These are phyloP conservation scores for Ahaetulla prasina DNA, from an alignment of 2,113 vertebrate species.

Conservation along the genomic window DNA sequence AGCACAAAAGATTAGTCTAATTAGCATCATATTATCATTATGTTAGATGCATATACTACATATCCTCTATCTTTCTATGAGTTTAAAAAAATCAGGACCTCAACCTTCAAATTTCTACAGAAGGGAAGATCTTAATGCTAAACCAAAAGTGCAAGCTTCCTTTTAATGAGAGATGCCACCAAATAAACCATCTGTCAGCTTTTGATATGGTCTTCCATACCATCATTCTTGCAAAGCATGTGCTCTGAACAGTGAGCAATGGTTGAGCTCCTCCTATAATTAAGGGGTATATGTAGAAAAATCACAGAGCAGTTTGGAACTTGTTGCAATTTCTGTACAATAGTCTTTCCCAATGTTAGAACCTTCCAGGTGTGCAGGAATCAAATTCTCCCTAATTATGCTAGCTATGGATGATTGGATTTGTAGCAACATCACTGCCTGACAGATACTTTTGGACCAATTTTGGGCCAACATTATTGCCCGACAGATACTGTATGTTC, in stretches of 20 bases:
- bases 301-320: background rate
- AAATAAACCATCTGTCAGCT: too few relatives aligned
- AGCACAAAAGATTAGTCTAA: background rate
- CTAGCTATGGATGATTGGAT: background rate
- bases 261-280: background rate
- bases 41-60: background rate
- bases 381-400: background rate
- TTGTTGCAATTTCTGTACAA: background rate
- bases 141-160: background rate
- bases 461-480: too few relatives aligned
- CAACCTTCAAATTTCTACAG: background rate
- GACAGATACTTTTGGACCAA: too few relatives aligned
- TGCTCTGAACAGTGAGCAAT: background rate
- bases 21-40: background rate
- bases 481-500: too few relatives aligned
- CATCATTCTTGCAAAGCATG: background rate
- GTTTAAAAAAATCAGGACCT: background rate
- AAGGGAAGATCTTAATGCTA: background rate
- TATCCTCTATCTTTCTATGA: background rate
- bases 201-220: too few relatives aligned
- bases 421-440: background rate
- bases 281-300: background rate
- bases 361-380: background rate
- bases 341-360: background rate
- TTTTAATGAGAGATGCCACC: background rate